These are phyloP conservation scores for Tetrax tetrax DNA, from an alignment of 2,113 vertebrate species.

Conservation along the genomic window DNA sequence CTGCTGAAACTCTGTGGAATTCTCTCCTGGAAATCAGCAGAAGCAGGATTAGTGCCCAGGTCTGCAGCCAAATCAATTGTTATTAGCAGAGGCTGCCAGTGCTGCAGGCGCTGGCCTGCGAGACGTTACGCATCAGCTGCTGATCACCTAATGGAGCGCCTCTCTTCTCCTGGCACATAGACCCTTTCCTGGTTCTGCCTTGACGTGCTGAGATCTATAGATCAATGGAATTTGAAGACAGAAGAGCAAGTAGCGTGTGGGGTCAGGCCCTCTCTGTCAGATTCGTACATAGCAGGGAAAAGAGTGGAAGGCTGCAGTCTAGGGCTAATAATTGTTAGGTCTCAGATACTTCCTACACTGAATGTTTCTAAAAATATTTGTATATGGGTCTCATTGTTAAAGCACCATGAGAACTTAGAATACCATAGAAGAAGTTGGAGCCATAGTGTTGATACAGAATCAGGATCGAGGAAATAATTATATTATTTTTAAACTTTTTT, in stretches of 20 bases:
- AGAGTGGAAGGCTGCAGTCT: background rate
- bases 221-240: constrained; percentile 9
- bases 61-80: background rate
- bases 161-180: background rate
- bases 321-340: background rate
- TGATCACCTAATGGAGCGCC: background rate
- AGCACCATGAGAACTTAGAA: background rate
- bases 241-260: background rate
- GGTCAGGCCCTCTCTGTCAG: background rate
- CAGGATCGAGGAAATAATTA: background rate
- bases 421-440: background rate
- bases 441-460: background rate
- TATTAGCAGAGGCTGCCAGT: background rate
- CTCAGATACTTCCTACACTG: background rate
- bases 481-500: background rate
- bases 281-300: background rate
- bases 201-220: background rate
- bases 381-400: background rate
- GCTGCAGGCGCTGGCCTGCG: background rate
- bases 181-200: background rate
- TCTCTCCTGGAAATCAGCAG: background rate
- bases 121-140: background rate
- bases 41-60: background rate
- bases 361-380: background rate
- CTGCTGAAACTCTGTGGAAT: background rate